Base-by-base conservation (phyloP, 2,113 vertebrate species). In the Platysternon megacephalum region DNA sequence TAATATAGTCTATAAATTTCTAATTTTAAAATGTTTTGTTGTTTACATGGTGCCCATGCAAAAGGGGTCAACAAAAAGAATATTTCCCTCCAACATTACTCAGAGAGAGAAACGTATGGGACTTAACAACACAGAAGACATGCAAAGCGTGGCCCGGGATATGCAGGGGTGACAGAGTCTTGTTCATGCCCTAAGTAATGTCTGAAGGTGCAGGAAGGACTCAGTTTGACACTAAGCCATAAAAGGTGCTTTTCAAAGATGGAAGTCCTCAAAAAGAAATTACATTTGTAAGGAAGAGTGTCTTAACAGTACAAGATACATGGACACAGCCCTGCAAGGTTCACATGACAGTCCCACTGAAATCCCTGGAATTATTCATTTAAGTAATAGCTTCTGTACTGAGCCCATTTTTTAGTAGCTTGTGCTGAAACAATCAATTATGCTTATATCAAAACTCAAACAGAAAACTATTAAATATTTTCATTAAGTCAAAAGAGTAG, bases 161-260 rank as follows among this genome's bases (percentile, higher is more conserved):
- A 86, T 5, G 88, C 93, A 93, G 44, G 9, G 10, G 29, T 88
- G 49, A 65, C 44, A 91, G 81, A 91, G 42, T 44, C 17, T 56
- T 89, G 89, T 82, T 72, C 13, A 4, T 22, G 82, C 79, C 8
- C 11, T 3, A 86, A 16, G 65, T 22, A 68, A 92, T 93, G 93
- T 0, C 0, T 52, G 89, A 7, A 0, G 0, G n/a, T 11, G 48
- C 16, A 86, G 22, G 22, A 42, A 93, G 42, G 53, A 58, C 1
- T 55, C 49, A 44, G 24, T 84, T 72, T 44, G 21, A 0, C 17
- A 2, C 5, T 52, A 53, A 61, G 87, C 6, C 0, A 0, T 28
- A 76, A 68, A 1, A 82, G 8, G 26, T 19, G 82, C 5, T 49
- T 86, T 79, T 49, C 85, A 76, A 76, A 28, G 74, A 76, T 28